A percentile compares a stretch with the other conserved stretches of the same genome.
phyloP scores from a whole-genome alignment of 1,140 invertebrate species.

The Choristoneura fumiferana region DNA sequence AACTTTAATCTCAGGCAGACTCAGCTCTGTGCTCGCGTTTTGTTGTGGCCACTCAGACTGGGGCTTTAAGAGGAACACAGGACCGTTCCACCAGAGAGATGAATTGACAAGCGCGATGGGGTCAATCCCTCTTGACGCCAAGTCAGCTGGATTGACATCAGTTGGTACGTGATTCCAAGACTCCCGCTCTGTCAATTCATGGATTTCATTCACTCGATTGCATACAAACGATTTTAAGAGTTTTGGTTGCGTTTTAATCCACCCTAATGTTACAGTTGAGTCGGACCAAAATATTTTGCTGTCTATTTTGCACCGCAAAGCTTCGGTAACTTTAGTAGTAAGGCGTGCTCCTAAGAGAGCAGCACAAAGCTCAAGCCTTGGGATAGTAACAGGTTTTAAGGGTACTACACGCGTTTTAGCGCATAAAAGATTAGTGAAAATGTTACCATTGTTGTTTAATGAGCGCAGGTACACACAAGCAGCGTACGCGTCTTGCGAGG shows the following conservation, averaged over 20 bases:
- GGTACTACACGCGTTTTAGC: constrained; percentile 46
- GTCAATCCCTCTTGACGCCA: constrained; percentile 10
- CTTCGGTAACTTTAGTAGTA: constrained; percentile 19
- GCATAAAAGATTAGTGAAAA: constrained; percentile 26
- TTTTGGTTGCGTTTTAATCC: constrained; percentile 39
- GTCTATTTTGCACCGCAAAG: not conserved
- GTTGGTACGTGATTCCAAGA: constrained; percentile 43
- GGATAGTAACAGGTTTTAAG: constrained; percentile 39
- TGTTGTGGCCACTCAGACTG: not conserved
- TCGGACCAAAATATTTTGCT: not conserved
- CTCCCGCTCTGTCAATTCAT: constrained; percentile 25
- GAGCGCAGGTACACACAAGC: constrained; percentile 30
- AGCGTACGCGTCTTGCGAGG: constrained; percentile 14
- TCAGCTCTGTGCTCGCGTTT: not conserved
- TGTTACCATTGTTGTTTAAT: not conserved
- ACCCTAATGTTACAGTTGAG: constrained; percentile 18
- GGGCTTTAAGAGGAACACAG: not conserved
- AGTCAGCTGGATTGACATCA: constrained; percentile 45
- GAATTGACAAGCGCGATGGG: not conserved
- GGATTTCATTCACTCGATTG: constrained; percentile 40
- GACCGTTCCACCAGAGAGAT: constrained; percentile 3
- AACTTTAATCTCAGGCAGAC: constrained; percentile 5
- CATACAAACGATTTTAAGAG: constrained; percentile 42
- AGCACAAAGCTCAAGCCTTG: constrained; percentile 41
- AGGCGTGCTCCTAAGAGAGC: constrained; percentile 32